Evolutionary conservation across 2,888 invertebrate species (phyloP).

Genomic region (Conus canariensis): DNA sequence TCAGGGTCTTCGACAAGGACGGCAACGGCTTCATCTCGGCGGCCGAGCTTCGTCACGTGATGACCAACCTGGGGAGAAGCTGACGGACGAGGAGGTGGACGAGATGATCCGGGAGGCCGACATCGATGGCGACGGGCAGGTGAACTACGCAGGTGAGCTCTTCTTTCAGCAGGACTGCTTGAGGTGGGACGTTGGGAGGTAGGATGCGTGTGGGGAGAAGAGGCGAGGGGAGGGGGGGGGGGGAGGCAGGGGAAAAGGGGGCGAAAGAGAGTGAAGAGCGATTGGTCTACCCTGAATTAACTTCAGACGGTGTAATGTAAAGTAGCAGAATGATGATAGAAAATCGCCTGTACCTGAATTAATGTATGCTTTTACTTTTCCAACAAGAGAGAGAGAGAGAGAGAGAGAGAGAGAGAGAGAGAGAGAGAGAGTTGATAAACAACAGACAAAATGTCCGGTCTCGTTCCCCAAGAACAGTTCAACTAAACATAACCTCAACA

Average conservation of each 20-base stretch:
- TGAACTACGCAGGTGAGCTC: constrained; percentile 44
- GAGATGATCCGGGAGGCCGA: constrained; percentile 46
- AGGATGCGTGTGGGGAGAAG: no score
- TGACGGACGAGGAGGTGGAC: constrained; percentile 44
- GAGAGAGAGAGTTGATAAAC: neutral
- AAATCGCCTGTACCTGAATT: no score
- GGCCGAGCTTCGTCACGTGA: constrained; percentile 42
- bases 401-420: constrained; percentile 32
- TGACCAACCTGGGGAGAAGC: constrained; percentile 42
- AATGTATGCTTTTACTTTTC: no score
- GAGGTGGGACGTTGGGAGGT: neutral
- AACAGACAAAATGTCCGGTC: no score
- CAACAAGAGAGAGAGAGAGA: neutral
- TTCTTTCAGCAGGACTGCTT: no score
- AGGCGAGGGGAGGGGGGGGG: neutral
- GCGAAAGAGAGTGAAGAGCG: neutral
- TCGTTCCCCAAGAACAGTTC: no score
- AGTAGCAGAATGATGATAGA: neutral
- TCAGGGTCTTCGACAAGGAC: constrained; percentile 50
- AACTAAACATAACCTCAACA: no score
- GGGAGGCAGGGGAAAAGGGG: no score
- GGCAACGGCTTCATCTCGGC: constrained; percentile 43
- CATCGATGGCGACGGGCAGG: constrained; percentile 43
- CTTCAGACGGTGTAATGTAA: no score
- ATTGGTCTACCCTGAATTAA: neutral